phyloP scores from a whole-genome alignment of 2,113 vertebrate species.

The Puntigrus tetrazona region DNA sequence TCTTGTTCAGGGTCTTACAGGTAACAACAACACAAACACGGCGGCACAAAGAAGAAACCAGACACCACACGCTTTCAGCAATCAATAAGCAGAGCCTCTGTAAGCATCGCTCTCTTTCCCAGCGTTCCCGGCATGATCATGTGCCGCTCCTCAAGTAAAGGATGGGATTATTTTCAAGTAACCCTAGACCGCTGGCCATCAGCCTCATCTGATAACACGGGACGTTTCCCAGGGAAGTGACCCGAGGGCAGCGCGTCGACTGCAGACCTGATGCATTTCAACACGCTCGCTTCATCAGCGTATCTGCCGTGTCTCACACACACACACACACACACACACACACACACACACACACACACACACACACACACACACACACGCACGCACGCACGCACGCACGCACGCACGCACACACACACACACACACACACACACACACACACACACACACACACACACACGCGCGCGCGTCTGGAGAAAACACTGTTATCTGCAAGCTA shows the following conservation, averaged over 20 bases:
- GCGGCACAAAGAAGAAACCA: constrained; percentile 21
- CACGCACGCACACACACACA: no score
- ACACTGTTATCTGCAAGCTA: no score
- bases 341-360: constrained; percentile 47
- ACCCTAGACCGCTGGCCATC: constrained; percentile 68
- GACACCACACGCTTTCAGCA: not conserved
- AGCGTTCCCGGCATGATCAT: constrained; percentile 29
- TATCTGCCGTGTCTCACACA: constrained; percentile 67
- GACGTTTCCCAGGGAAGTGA: constrained; percentile 73
- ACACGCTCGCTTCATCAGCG: constrained; percentile 68
- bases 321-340: constrained; percentile 54
- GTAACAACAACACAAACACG: not conserved
- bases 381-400: not conserved
- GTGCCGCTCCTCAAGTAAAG: constrained; percentile 43
- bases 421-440: no score
- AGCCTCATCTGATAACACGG: constrained; percentile 72
- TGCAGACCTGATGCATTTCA: constrained; percentile 71
- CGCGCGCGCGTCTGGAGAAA: no score
- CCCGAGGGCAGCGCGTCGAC: constrained; percentile 67
- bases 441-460: no score
- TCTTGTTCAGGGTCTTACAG: not conserved
- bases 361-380: not conserved
- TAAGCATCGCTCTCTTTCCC: constrained; percentile 18
- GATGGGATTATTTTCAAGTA: constrained; percentile 64
- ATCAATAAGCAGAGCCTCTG: constrained; percentile 28